Conservation (phyloP, 2,888 invertebrate species). For the Ariolimax columbianus region DNA sequence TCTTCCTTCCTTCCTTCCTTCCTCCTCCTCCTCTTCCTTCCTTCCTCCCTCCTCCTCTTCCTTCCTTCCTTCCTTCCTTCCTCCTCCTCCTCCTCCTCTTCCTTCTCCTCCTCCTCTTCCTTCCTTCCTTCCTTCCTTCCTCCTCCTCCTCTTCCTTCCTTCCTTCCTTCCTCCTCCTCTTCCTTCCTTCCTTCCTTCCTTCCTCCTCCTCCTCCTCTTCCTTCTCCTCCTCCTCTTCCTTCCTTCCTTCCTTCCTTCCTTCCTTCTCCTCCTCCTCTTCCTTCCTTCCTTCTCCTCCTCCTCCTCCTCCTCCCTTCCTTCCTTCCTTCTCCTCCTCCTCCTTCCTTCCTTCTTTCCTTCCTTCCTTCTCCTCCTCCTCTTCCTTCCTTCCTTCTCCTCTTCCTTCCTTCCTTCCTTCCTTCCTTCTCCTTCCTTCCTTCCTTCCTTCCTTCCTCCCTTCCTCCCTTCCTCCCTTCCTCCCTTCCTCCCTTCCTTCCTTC, state of each 20-base stretch:
- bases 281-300: too few species aligned
- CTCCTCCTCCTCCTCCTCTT: too few species aligned
- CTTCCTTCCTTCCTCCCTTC: neutral
- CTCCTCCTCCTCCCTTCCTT: too few species aligned
- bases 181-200: neutral
- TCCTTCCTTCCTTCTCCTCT: neutral
- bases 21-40: too few species aligned
- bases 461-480: neutral
- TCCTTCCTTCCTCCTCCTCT: neutral
- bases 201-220: neutral
- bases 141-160: neutral
- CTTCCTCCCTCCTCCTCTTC: too few species aligned
- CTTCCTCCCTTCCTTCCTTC: constrained; percentile 1
- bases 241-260: too few species aligned
- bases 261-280: too few species aligned
- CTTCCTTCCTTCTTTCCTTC: neutral
- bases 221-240: too few species aligned
- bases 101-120: neutral
- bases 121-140: neutral
- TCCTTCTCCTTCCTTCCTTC: constrained; percentile 4
- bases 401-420: constrained; percentile 1
- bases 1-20: too few species aligned
- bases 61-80: too few species aligned
- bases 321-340: neutral
- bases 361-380: too few species aligned